Evolutionary conservation across 2,888 invertebrate genomes (phyloP).

Genomic region (Andrena praecox): DNA sequence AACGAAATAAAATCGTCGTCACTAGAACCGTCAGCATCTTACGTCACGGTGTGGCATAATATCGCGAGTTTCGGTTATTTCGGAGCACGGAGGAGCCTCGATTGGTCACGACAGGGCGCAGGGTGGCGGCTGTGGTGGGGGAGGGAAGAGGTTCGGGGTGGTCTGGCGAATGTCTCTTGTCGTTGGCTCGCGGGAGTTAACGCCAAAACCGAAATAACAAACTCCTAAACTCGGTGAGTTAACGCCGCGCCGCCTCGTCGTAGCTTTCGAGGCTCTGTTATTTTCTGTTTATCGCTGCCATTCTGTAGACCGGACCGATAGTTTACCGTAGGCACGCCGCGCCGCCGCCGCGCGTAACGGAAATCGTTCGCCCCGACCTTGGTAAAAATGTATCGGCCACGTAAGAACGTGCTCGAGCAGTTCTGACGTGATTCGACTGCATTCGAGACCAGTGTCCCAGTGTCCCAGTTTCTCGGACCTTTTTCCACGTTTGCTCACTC

Average conservation of each 20-base stretch:
- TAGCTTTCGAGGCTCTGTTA: slow-evolving; percentile 63
- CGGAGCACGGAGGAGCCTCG: slow-evolving; percentile 43
- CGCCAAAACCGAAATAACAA: slow-evolving; percentile 78
- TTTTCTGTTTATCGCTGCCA: slow-evolving; percentile 67
- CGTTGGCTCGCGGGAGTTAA: slow-evolving; percentile 75
- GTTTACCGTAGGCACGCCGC: slow-evolving; percentile 50
- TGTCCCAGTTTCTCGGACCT: background rate
- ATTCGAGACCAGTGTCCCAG: background rate
- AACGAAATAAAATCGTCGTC: too few species aligned
- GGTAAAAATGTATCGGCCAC: slow-evolving; percentile 25
- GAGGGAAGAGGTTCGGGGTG: slow-evolving; percentile 72
- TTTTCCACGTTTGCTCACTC: background rate
- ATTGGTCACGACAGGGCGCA: slow-evolving; percentile 65
- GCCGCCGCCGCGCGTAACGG: slow-evolving; percentile 48
- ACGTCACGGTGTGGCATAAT: slow-evolving; percentile 58
- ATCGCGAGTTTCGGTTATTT: slow-evolving; percentile 68
- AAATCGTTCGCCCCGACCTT: slow-evolving; percentile 58
- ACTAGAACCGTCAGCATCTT: slow-evolving; percentile 23
- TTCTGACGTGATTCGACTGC: slow-evolving; percentile 2
- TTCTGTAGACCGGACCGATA: slow-evolving; percentile 45
- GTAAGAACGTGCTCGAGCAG: slow-evolving; percentile 1
- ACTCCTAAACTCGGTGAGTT: slow-evolving; percentile 74
- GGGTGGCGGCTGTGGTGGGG: slow-evolving; percentile 35
- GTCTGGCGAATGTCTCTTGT: slow-evolving; percentile 83
- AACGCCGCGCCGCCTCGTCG: slow-evolving; percentile 68